Percentiles rank a stretch among this genome's conserved stretches.
Conservation (phyloP, 2,797 vertebrate genomes). For the Salarias fasciatus region DNA sequence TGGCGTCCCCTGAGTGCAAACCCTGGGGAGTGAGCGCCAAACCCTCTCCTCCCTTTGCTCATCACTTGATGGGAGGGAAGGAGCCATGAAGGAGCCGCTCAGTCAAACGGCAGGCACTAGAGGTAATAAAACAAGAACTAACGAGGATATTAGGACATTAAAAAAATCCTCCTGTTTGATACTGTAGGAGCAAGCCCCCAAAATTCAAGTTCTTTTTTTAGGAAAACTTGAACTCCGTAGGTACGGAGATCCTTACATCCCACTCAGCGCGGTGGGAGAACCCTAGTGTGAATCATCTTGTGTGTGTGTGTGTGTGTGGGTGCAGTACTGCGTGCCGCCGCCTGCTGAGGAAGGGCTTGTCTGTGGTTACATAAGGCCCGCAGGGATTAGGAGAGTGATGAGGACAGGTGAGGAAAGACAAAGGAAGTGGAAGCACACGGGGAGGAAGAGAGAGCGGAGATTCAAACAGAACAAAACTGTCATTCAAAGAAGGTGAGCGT, state of each 20-base stretch:
- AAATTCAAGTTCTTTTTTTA: neutral
- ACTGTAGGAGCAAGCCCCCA: neutral
- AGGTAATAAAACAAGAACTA: neutral
- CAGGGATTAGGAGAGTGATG: conserved; percentile 36
- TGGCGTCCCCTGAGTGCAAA: conserved; percentile 35
- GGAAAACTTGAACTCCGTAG: too few species aligned
- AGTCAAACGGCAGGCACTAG: conserved; percentile 15
- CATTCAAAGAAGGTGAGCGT: neutral
- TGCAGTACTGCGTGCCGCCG: neutral
- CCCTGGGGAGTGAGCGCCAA: conserved; percentile 29
- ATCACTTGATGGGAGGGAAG: conserved; percentile 10
- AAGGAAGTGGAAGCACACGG: conserved; percentile 24
- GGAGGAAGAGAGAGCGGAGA: neutral
- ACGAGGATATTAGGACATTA: conserved; percentile 10
- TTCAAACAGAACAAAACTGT: neutral
- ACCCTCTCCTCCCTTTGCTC: conserved; percentile 11
- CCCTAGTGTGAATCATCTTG: conserved; percentile 2
- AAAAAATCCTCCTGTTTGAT: neutral
- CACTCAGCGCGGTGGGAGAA: neutral
- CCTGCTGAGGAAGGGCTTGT: conserved; percentile 22
- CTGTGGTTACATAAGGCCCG: conserved; percentile 48
- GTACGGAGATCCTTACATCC: neutral
- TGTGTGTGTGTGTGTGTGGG: neutral
- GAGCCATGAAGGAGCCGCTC: conserved; percentile 1
- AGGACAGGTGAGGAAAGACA: conserved; percentile 28